Evolutionary conservation across 2,888 invertebrate genomes (phyloP), one percentile per base, ranked within the genome.

Genomic region (Leucophora obtusa): DNA sequence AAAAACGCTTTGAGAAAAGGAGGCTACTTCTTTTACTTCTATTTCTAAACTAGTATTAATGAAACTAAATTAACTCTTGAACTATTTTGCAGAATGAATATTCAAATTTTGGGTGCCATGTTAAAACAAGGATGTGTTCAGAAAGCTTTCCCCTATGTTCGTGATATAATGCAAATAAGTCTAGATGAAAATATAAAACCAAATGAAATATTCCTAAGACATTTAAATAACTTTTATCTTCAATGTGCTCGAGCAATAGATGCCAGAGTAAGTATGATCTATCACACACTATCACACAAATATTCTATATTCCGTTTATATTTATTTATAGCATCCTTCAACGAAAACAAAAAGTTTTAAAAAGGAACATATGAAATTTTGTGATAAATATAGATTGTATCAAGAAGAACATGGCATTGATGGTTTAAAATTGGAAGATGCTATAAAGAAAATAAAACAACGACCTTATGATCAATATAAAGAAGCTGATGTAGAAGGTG

Each of bases 41-140:
- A n/a, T n/a, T n/a, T n/a, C n/a, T 4, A 21, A 21, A 21, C 2
- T 21, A 21, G 7, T 28, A 11, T 38, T 11, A 38, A 28, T 6
- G 28, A 6, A 24, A 28, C 28, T 28, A 6, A 28, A 28, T 28
- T 6, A 28, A 4, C 3, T 4, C 1, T 28, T 28, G 6, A 28
- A 4, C 28, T 28, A 6, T 28, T 28, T 28, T 24, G 4, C 90
- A 93, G 95, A 85, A 90, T 94, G 53, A 97, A 96, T 87, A 91
- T 92, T 66, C 93, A 94, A 89, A 95, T 97, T 82, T 89, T 96
- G 62, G 95, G 95, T 14, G 93, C 95, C 24, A 92, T 98, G 90
- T 84, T 97, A 35, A 91, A 91, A 14, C 93, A 94, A 85, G 96
- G 94, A 2, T 92, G 93, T 83, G 87, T 88, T 5, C 89, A 91